Evolutionary conservation across 2,888 invertebrate species (phyloP), one percentile per base, ranked within the genome.

Genomic region (Cordilura impudica): DNA sequence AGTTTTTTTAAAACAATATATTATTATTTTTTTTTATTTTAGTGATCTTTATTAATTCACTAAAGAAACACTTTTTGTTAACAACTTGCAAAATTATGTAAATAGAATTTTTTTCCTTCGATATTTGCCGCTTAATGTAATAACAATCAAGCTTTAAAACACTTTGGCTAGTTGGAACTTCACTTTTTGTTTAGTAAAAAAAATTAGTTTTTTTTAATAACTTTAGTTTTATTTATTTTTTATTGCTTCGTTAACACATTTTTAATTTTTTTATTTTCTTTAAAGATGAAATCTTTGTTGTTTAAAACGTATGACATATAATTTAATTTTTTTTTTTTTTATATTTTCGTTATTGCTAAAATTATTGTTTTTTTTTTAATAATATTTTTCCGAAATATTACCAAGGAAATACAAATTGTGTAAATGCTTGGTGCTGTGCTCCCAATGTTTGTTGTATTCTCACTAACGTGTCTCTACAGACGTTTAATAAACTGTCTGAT

Each of bases 141-240:
- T n/a, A n/a, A n/a, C 35, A 35, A 39, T n/a, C 35, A 39, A 31
- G 10, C 31, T 31, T 8, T 31, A 31, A 7, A 31, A 31, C 4
- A 31, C 35, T 39, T 39, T n/a, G n/a, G n/a, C n/a, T 63, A 75
- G 69, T 75, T 75, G 67, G 67, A 67, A 56, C 63, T 10, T 45
- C 6, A 1, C 16, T 12, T 45, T 26, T 65, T 35, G 18, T 73
- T 29, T 29, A 43, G 8, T 51, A 23, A 26, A 23, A n/a, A n/a
- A n/a, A n/a, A n/a, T n/a, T n/a, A n/a, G n/a, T n/a, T n/a, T 61
- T 39, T 45, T 29, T 19, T 47, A 54, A 53, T 53, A 67, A 45
- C 31, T 56, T 69, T 69, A 8, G 19, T 56, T 16, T 49, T 12
- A 23, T 49, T 51, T 14, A 53, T n/a, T n/a, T 2, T 60, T 19